These are phyloP conservation scores for Conistra vaccinii DNA, from an alignment of 2,888 invertebrate genomes.

Conservation along the genomic window DNA sequence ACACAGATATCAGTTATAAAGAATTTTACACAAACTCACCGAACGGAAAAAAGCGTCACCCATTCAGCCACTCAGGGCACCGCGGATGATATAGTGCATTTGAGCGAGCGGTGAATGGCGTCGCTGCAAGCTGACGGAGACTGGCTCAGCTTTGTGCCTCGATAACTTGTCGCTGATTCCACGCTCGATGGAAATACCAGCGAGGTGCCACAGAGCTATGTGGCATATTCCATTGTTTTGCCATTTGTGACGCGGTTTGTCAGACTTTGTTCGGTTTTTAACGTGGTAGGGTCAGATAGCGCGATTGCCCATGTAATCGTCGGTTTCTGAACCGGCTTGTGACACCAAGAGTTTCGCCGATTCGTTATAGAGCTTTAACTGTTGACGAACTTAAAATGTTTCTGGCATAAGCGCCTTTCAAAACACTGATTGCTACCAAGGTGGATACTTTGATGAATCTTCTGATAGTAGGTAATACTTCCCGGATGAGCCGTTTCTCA, in stretches of 20 bases:
- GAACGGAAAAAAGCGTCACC: constrained; percentile 46
- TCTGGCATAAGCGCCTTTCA: too few species aligned
- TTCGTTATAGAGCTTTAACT: background rate
- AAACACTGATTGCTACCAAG: background rate
- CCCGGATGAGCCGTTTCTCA: background rate
- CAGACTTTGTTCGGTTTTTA: background rate
- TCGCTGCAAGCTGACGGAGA: constrained; percentile 36
- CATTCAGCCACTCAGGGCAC: constrained; percentile 41
- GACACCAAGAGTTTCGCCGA: background rate
- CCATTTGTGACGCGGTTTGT: constrained; percentile 22
- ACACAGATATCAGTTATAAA: too few species aligned
- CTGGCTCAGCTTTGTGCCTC: constrained; percentile 63
- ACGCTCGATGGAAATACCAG: constrained; percentile 57
- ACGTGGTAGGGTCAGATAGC: background rate
- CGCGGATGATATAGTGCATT: constrained; percentile 67
- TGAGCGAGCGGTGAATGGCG: constrained; percentile 66
- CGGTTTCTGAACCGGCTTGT: background rate
- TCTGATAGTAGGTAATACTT: too few species aligned
- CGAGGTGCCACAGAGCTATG: background rate
- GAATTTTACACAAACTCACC: constrained; percentile 19
- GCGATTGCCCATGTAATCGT: background rate
- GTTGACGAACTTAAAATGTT: background rate
- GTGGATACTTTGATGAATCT: background rate
- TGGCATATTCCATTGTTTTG: constrained; percentile 12
- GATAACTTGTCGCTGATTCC: constrained; percentile 71